A percentile compares a stretch with the other conserved stretches of the same genome.
Evolutionary conservation across 2,797 vertebrate species (phyloP).

Genomic region (Anomalospiza imberbis): DNA sequence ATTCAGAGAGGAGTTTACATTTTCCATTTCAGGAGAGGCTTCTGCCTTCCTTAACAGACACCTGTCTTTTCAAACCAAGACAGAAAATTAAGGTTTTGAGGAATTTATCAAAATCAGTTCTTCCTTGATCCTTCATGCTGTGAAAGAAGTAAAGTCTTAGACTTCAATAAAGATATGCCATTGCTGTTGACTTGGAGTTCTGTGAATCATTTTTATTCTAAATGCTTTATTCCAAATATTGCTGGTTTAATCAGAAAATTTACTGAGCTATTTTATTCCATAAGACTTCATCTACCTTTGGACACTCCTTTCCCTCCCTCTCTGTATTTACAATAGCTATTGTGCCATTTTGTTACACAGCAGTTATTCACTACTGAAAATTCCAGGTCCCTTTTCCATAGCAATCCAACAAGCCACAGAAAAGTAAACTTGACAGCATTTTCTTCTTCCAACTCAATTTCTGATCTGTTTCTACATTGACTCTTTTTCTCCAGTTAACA

Average conservation of each 20-base stretch:
- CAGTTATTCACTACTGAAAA: neutral
- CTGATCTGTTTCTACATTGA: slow-evolving; percentile 35
- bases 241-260: neutral
- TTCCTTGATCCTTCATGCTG: neutral
- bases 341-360: neutral
- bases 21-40: too few relatives aligned
- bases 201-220: neutral
- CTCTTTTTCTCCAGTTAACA: slow-evolving; percentile 34
- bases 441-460: slow-evolving; percentile 14
- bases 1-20: too few relatives aligned
- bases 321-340: neutral
- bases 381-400: neutral
- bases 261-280: neutral
- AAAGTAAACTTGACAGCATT: slow-evolving; percentile 35
- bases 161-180: neutral
- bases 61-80: too few relatives aligned
- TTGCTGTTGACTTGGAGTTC: neutral
- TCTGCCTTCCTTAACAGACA: too few relatives aligned
- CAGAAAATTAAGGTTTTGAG: neutral
- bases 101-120: neutral
- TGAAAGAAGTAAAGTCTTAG: neutral
- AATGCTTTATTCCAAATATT: neutral
- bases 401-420: neutral
- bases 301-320: neutral
- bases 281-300: neutral